phyloP scores from a whole-genome alignment of 2,888 invertebrate genomes.

The Leucania comma region DNA sequence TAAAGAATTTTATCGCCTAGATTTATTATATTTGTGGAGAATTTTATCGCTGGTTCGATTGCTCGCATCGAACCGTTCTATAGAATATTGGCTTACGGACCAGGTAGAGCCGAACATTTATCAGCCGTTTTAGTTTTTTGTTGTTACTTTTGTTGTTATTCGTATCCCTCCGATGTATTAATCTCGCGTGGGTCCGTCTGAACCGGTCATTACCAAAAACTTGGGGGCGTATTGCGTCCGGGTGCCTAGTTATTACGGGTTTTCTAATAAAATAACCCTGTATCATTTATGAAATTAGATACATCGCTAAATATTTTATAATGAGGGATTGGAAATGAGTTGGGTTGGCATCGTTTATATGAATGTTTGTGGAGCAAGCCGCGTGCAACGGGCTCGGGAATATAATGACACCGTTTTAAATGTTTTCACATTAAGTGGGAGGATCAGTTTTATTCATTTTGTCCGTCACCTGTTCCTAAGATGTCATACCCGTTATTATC shows the following conservation, averaged over 20 bases:
- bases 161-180: slow-evolving; percentile 88
- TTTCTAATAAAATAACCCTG: slow-evolving; percentile 88
- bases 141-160: slow-evolving; percentile 86
- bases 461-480: slow-evolving; percentile 66
- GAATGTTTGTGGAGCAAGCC: slow-evolving; percentile 75
- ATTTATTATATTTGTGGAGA: slow-evolving; percentile 89
- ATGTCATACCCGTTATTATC: slow-evolving; percentile 79
- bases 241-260: slow-evolving; percentile 89
- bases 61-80: slow-evolving; percentile 73
- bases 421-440: slow-evolving; percentile 71
- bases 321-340: slow-evolving; percentile 83
- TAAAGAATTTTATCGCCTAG: slow-evolving; percentile 85
- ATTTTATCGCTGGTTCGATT: slow-evolving; percentile 84
- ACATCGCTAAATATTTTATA: slow-evolving; percentile 91
- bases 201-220: slow-evolving; percentile 89
- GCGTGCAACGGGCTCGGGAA: slow-evolving; percentile 69
- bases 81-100: slow-evolving; percentile 73
- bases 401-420: slow-evolving; percentile 78
- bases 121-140: slow-evolving; percentile 88
- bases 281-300: slow-evolving; percentile 89
- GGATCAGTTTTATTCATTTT: slow-evolving; percentile 70
- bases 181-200: slow-evolving; percentile 86
- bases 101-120: slow-evolving; percentile 88
- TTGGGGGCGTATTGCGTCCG: slow-evolving; percentile 89
- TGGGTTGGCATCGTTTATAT: slow-evolving; percentile 81